Evolutionary conservation across 2,797 vertebrate genomes (phyloP).

Genomic region (Anabas testudineus): DNA sequence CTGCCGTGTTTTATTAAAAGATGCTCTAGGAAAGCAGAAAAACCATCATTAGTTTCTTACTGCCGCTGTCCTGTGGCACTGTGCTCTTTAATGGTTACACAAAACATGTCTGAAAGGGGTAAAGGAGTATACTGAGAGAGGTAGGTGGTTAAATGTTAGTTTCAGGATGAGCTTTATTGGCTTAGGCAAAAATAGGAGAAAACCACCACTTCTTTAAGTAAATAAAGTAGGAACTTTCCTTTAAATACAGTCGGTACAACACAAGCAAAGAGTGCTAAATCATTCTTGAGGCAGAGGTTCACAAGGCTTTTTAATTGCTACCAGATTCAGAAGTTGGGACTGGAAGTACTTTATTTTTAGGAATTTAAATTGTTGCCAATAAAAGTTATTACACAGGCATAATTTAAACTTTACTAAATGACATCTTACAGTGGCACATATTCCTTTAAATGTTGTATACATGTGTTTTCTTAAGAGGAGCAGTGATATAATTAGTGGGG

Average conservation of each 20-base stretch:
- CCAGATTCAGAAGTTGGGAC: background rate
- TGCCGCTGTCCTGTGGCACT: constrained; percentile 15
- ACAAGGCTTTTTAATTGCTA: constrained; percentile 17
- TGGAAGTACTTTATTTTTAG: constrained; percentile 24
- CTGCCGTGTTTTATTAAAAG: constrained; percentile 50
- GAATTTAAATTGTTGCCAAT: constrained; percentile 17
- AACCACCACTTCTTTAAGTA: constrained; percentile 4
- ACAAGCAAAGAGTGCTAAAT: background rate
- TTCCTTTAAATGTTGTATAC: constrained; percentile 18
- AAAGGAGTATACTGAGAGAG: constrained; percentile 7
- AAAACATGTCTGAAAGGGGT: constrained; percentile 15
- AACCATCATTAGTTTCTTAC: constrained; percentile 35
- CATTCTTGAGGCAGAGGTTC: background rate
- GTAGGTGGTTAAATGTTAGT: background rate
- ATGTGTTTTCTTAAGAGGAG: constrained; percentile 40
- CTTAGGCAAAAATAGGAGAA: background rate
- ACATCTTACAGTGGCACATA: constrained; percentile 16
- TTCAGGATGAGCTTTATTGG: constrained; percentile 15
- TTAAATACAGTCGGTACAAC: background rate
- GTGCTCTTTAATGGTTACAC: constrained; percentile 22
- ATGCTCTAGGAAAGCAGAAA: constrained; percentile 48
- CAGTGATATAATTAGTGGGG: constrained; percentile 53
- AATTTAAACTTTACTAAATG: constrained; percentile 30
- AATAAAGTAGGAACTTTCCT: background rate
- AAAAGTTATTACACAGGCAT: constrained; percentile 11